phyloP scores from a whole-genome alignment of 2,888 invertebrate genomes.

The Norana najaformis region DNA sequence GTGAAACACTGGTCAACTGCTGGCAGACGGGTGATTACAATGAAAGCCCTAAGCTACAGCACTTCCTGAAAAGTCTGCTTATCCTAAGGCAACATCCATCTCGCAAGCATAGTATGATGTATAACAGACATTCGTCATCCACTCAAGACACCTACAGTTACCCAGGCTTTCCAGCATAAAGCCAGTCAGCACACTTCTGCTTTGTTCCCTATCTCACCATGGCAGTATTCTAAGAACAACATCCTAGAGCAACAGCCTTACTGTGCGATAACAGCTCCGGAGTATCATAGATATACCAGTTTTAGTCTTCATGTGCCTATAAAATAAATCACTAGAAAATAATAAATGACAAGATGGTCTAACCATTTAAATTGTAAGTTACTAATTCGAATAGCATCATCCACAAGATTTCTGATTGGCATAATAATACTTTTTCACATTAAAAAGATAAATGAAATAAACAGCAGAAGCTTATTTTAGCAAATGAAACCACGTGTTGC shows the following conservation, averaged over 20 bases:
- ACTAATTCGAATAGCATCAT: too few species aligned
- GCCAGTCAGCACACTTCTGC: not conserved
- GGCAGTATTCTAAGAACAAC: not conserved
- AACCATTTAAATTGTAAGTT: not conserved
- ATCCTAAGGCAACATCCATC: conserved; percentile 13
- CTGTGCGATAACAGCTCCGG: not conserved
- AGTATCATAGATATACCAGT: not conserved
- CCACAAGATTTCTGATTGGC: too few species aligned
- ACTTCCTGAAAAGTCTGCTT: not conserved
- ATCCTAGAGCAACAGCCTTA: not conserved
- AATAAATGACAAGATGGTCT: too few species aligned
- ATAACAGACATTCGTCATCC: not conserved
- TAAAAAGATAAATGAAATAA: too few species aligned
- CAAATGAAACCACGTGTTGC: too few species aligned
- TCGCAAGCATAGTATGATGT: not conserved
- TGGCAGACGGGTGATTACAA: not conserved
- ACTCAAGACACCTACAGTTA: not conserved
- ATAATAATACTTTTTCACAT: too few species aligned
- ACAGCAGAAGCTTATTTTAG: too few species aligned
- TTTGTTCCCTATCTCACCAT: not conserved
- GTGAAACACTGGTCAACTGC: not conserved
- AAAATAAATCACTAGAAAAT: too few species aligned
- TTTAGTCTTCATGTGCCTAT: not conserved
- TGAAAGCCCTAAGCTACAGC: not conserved
- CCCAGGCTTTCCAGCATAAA: not conserved